These are phyloP conservation scores for Cenopis cana DNA, from an alignment of 2,888 invertebrate species.

Conservation along the genomic window DNA sequence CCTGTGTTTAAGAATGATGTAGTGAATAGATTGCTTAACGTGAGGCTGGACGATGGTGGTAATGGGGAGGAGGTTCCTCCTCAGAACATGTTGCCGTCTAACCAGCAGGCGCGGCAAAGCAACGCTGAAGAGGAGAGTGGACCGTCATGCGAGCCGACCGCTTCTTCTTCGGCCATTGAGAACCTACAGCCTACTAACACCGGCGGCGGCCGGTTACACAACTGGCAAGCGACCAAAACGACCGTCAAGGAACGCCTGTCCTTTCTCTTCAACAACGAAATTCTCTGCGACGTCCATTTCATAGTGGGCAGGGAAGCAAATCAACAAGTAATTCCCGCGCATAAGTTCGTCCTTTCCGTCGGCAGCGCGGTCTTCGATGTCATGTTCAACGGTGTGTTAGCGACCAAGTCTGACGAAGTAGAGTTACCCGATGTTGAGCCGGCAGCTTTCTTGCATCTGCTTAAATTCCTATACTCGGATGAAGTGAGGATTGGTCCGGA, in stretches of 20 bases:
- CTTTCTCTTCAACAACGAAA: constrained; percentile 83
- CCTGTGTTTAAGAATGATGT: constrained; percentile 77
- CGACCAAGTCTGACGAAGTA: constrained; percentile 88
- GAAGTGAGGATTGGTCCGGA: constrained; percentile 93
- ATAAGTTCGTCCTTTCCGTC: constrained; percentile 91
- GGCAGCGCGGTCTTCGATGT: constrained; percentile 95
- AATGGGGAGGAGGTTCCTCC: constrained; percentile 74
- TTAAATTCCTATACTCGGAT: constrained; percentile 91
- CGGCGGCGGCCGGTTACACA: constrained; percentile 81
- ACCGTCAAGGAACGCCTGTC: constrained; percentile 91
- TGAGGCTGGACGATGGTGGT: constrained; percentile 69
- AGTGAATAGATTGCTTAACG: constrained; percentile 70
- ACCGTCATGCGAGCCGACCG: constrained; percentile 62
- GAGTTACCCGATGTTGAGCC: constrained; percentile 94
- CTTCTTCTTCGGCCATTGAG: constrained; percentile 69
- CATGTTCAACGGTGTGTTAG: constrained; percentile 92
- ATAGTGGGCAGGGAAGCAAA: constrained; percentile 90
- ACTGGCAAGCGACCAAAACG: constrained; percentile 91
- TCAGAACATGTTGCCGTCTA: constrained; percentile 83
- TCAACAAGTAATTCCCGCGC: constrained; percentile 90
- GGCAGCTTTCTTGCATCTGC: constrained; percentile 90
- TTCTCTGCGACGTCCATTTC: constrained; percentile 89
- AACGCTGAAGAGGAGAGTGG: constrained; percentile 68
- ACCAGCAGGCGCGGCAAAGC: constrained; percentile 71
- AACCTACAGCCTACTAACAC: constrained; percentile 75